Evolutionary conservation across 2,888 invertebrate genomes (phyloP).

Genomic region (Sesamia inferens): DNA sequence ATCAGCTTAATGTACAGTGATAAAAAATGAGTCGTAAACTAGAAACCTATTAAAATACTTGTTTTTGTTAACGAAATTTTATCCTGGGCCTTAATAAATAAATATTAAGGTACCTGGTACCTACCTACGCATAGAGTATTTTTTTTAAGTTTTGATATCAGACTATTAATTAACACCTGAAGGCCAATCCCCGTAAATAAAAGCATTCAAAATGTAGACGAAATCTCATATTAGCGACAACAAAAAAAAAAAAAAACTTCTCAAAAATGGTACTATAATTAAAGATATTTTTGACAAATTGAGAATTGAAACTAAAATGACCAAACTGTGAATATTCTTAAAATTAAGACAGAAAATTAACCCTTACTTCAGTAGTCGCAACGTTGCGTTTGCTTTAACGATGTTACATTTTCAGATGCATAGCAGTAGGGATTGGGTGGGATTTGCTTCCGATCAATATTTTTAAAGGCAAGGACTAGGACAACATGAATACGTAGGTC

Average conservation of each 20-base stretch:
- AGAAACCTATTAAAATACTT: neutral
- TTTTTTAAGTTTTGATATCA: neutral
- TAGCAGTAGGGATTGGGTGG: too few species aligned
- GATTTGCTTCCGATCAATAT: conserved; percentile 26
- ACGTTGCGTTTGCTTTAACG: neutral
- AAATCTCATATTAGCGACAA: too few species aligned
- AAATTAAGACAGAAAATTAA: too few species aligned
- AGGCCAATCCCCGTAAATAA: neutral
- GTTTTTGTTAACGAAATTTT: neutral
- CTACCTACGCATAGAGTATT: too few species aligned
- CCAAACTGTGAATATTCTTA: too few species aligned
- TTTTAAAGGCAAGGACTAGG: conserved; percentile 42
- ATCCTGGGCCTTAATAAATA: too few species aligned
- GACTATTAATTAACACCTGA: conserved; percentile 6
- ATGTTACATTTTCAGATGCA: too few species aligned
- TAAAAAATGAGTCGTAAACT: neutral
- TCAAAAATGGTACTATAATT: too few species aligned
- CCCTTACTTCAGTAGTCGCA: conserved; percentile 4
- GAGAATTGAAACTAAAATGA: too few species aligned
- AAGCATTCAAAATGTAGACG: too few species aligned
- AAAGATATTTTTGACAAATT: too few species aligned
- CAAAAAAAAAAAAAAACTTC: too few species aligned
- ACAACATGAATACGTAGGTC: conserved; percentile 21
- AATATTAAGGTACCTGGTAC: neutral
- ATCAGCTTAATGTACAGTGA: neutral